A percentile compares a stretch with the other conserved stretches of the same genome.
phyloP scores from a whole-genome alignment of 2,888 invertebrate genomes.

The Falcaria lacertinaria region DNA sequence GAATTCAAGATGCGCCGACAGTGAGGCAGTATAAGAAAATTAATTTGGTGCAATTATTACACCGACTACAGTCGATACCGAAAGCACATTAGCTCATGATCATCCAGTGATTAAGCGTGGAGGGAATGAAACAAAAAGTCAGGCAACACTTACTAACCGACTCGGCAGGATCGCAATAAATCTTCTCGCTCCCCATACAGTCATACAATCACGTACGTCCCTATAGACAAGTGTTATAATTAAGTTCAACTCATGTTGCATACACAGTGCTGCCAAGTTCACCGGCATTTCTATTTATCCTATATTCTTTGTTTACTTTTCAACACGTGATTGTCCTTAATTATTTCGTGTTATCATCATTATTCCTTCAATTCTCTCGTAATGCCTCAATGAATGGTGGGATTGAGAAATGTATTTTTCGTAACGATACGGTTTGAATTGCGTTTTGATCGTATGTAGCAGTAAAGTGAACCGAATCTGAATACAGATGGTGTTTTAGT shows the following conservation, averaged over 20 bases:
- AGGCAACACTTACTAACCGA: slow-evolving; percentile 61
- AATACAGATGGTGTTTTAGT: slow-evolving; percentile 69
- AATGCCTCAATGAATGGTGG: background rate
- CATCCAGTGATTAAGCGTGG: slow-evolving; percentile 69
- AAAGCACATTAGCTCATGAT: slow-evolving; percentile 65
- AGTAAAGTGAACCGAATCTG: slow-evolving; percentile 41
- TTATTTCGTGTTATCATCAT: background rate
- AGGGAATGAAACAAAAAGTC: slow-evolving; percentile 68
- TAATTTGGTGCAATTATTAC: slow-evolving; percentile 33
- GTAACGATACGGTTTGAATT: slow-evolving; percentile 9
- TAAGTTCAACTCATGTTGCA: slow-evolving; percentile 54
- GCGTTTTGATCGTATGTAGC: slow-evolving; percentile 33
- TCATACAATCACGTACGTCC: slow-evolving; percentile 57
- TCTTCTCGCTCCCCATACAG: slow-evolving; percentile 54
- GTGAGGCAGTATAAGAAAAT: slow-evolving; percentile 15
- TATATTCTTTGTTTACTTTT: slow-evolving; percentile 3
- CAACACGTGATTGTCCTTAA: background rate
- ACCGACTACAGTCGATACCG: slow-evolving; percentile 41
- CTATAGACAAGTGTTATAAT: slow-evolving; percentile 75
- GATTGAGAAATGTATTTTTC: slow-evolving; percentile 3
- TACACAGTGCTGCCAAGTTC: slow-evolving; percentile 37
- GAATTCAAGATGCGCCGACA: background rate
- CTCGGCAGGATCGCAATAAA: slow-evolving; percentile 70
- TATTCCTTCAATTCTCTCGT: background rate
- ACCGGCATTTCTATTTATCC: slow-evolving; percentile 4